Percentiles rank a stretch among this genome's conserved stretches.
Evolutionary conservation across 1,140 invertebrate species (phyloP).

Genomic region (Drepana arcuata): DNA sequence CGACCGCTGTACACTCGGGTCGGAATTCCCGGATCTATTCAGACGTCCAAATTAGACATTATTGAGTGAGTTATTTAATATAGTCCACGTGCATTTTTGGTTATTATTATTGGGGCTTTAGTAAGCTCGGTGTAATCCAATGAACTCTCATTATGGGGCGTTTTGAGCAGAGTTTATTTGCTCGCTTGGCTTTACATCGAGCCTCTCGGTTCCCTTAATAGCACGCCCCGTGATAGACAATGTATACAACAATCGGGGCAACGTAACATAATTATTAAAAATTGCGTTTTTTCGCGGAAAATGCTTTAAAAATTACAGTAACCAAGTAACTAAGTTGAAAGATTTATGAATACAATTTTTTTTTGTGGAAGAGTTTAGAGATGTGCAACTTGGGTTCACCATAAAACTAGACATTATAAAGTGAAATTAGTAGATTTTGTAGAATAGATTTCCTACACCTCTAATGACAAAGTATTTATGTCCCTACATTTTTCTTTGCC

Average conservation of each 20-base stretch:
- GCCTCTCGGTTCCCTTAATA: slow-evolving; percentile 52
- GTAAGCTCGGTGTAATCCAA: slow-evolving; percentile 60
- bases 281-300: slow-evolving; percentile 52
- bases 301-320: slow-evolving; percentile 22
- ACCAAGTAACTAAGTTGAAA: not conserved
- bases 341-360: not conserved
- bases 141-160: slow-evolving; percentile 62
- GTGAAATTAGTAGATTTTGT: no score
- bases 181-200: slow-evolving; percentile 39
- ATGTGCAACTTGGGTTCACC: no score
- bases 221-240: slow-evolving; percentile 48
- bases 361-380: no score
- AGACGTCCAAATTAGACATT: slow-evolving; percentile 52
- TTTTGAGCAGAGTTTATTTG: slow-evolving; percentile 59
- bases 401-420: no score
- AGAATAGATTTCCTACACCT: no score
- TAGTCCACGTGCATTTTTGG: slow-evolving; percentile 65
- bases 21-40: slow-evolving; percentile 5
- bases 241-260: slow-evolving; percentile 37
- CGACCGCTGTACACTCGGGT: not conserved
- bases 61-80: slow-evolving; percentile 69
- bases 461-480: no score
- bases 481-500: no score
- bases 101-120: slow-evolving; percentile 65
- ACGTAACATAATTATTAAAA: slow-evolving; percentile 65